Conservation (phyloP, 2,888 invertebrate genomes). For the Cosmorhoe ocellata region DNA sequence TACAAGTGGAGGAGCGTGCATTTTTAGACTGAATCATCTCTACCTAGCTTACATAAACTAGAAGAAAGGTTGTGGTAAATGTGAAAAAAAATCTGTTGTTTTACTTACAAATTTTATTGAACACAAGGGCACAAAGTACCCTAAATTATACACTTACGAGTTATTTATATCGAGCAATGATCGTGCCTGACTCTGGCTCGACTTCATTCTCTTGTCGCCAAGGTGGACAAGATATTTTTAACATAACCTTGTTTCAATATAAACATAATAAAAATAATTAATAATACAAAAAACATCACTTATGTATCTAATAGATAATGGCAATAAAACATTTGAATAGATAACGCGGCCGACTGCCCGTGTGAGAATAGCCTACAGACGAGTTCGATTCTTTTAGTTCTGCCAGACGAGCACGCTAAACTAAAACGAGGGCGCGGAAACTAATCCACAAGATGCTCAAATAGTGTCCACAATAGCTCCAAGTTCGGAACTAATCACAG, state of each 20-base stretch:
- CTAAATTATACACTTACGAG: constrained; percentile 45
- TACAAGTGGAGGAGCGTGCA: no score
- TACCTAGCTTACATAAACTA: no score
- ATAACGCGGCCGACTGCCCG: not conserved
- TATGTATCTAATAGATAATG: constrained; percentile 6
- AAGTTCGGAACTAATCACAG: not conserved
- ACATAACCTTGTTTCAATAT: constrained; percentile 6
- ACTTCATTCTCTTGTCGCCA: constrained; percentile 1
- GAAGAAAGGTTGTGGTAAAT: not conserved
- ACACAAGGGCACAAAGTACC: constrained; percentile 61
- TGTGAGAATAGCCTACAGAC: not conserved
- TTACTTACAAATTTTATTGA: constrained; percentile 58
- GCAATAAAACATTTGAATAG: constrained; percentile 8
- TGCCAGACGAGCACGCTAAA: not conserved
- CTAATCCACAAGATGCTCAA: not conserved
- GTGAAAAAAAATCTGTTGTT: not conserved
- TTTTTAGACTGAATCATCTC: no score
- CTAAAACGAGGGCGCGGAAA: not conserved
- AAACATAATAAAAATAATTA: constrained; percentile 11
- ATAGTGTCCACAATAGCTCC: not conserved
- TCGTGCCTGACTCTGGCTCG: constrained; percentile 8
- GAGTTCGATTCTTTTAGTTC: not conserved
- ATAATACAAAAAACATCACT: constrained; percentile 4
- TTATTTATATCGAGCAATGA: constrained; percentile 15
- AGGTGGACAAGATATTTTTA: no score